These are phyloP conservation scores for Helostoma temminkii DNA, from an alignment of 2,797 vertebrate genomes.

Conservation along the genomic window DNA sequence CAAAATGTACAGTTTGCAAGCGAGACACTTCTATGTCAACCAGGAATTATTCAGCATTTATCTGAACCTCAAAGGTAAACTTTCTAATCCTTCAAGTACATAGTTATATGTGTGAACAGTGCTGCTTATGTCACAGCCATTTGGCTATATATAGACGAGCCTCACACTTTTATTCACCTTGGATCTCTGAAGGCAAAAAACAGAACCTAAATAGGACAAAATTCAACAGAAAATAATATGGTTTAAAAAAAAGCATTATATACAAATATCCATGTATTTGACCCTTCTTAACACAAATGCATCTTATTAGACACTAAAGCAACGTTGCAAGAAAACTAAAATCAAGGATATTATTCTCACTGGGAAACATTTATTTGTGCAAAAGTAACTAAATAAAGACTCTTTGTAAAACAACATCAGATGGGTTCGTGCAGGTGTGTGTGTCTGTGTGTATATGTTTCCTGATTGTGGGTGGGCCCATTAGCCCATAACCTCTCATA, in stretches of 20 bases:
- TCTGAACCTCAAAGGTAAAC: too few relatives aligned
- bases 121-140: not conserved
- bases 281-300: not conserved
- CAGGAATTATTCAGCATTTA: not conserved
- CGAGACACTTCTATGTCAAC: too few relatives aligned
- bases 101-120: not conserved
- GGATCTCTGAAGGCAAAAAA: not conserved
- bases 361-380: constrained; percentile 3
- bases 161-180: not conserved
- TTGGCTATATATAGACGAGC: too few relatives aligned
- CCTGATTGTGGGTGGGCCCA: constrained; percentile 81
- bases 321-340: constrained; percentile 23
- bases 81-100: not conserved
- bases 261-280: not conserved
- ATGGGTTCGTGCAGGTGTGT: constrained; percentile 40
- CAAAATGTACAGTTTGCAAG: too few relatives aligned
- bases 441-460: constrained; percentile 41
- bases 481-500: constrained; percentile 72
- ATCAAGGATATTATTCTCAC: constrained; percentile 21
- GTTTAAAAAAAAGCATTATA: not conserved
- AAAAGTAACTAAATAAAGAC: constrained; percentile 32
- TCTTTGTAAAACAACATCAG: constrained; percentile 35
- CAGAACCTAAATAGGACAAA: not conserved
- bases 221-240: not conserved
- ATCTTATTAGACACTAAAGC: constrained; percentile 12